A percentile compares a stretch with the other conserved stretches of the same genome.
Conservation (phyloP, 1,140 invertebrate genomes). For the Onthophagus taurus region DNA sequence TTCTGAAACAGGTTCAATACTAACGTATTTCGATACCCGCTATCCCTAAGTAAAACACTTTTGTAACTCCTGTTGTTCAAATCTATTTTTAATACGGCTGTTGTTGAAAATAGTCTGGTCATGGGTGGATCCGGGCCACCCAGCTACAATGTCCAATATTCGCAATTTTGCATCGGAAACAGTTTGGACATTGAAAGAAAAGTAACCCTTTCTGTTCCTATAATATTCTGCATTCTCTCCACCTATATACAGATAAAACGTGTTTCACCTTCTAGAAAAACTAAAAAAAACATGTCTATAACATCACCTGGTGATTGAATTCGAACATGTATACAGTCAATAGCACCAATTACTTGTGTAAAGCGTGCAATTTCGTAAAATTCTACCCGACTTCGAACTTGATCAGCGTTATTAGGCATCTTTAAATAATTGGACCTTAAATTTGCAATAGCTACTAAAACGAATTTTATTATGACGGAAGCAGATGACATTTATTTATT, state of each 20-base stretch:
- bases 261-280: too few species aligned
- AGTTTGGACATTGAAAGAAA: slow-evolving; percentile 35
- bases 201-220: slow-evolving; percentile 34
- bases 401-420: too few species aligned
- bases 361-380: slow-evolving; percentile 28
- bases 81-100: slow-evolving; percentile 11
- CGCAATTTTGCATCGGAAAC: slow-evolving; percentile 24
- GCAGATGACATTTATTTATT: too few species aligned
- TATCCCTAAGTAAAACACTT: slow-evolving; percentile 4
- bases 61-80: slow-evolving; percentile 4
- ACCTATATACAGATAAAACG: too few species aligned
- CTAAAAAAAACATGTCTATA: too few species aligned
- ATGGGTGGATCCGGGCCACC: slow-evolving; percentile 33
- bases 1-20: too few species aligned
- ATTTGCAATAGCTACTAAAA: too few species aligned
- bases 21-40: too few species aligned
- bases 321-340: slow-evolving; percentile 31
- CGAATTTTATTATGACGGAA: too few species aligned
- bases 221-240: slow-evolving; percentile 33
- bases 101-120: slow-evolving; percentile 33
- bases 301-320: slow-evolving; percentile 16
- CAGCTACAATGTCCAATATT: slow-evolving; percentile 30
- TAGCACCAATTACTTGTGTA: slow-evolving; percentile 29
- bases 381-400: too few species aligned
- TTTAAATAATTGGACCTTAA: too few species aligned